phyloP scores from a whole-genome alignment of 2,797 vertebrate species.

The Adelosebastes latens region DNA sequence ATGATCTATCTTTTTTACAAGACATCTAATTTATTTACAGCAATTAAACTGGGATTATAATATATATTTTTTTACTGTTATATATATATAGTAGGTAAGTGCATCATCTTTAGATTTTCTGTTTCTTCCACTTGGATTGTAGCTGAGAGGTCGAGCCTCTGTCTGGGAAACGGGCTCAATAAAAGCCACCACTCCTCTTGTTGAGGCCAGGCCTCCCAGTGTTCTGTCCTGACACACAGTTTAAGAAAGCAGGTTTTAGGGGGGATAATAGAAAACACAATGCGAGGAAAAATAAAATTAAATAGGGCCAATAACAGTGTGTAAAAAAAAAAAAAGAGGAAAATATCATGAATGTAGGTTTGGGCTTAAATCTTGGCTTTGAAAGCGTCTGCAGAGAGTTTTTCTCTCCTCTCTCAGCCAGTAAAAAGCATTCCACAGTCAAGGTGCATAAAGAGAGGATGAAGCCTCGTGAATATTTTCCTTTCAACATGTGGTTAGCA shows the following conservation, averaged over 20 bases:
- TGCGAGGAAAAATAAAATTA: constrained; percentile 8
- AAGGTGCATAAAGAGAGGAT: constrained; percentile 55
- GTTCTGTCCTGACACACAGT: constrained; percentile 2
- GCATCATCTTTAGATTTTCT: not conserved
- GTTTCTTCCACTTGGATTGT: not conserved
- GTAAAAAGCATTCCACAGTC: constrained; percentile 44
- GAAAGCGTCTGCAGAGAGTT: constrained; percentile 30
- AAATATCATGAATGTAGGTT: constrained; percentile 20
- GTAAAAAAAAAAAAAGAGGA: constrained; percentile 12
- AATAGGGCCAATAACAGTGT: constrained; percentile 10
- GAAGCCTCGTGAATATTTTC: constrained; percentile 48
- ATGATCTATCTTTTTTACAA: not conserved
- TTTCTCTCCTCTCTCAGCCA: not conserved
- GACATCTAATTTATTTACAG: not conserved
- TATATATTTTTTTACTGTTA: not conserved
- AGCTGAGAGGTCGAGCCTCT: not conserved
- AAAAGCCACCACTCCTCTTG: constrained; percentile 6
- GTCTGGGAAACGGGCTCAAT: constrained; percentile 1
- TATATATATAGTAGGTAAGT: too few relatives aligned
- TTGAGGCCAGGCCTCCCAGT: not conserved
- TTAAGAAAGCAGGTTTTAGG: constrained; percentile 26
- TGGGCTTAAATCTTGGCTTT: constrained; percentile 42
- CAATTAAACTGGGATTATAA: not conserved
- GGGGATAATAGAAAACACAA: constrained; percentile 31
- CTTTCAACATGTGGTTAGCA: constrained; percentile 66